Conservation (phyloP, 2,113 vertebrate genomes). For the Cnemophilus loriae region DNA sequence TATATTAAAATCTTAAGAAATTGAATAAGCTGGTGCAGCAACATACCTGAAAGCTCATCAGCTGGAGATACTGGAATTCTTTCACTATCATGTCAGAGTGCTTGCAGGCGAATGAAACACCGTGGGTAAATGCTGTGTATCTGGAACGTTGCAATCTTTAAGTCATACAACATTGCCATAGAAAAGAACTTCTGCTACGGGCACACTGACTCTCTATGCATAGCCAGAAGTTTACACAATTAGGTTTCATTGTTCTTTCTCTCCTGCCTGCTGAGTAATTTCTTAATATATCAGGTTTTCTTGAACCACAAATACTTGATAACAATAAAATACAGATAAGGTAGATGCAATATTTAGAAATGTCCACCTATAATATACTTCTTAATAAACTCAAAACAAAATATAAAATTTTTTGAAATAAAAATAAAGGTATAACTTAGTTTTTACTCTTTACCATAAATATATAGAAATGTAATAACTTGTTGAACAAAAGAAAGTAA, state of each 20-base stretch:
- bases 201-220: background rate
- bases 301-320: background rate
- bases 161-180: background rate
- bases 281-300: background rate
- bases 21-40: background rate
- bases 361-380: background rate
- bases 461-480: background rate
- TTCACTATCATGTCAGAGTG: background rate
- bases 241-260: background rate
- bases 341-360: background rate
- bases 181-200: background rate
- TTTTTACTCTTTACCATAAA: background rate
- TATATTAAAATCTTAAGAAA: background rate
- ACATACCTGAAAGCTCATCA: background rate
- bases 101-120: background rate
- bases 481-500: background rate
- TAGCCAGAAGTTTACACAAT: background rate
- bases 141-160: background rate
- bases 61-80: background rate
- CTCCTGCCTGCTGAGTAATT: background rate
- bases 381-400: background rate
- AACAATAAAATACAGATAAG: background rate
- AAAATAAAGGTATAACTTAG: background rate
- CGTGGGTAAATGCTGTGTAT: accelerated
- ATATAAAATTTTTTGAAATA: background rate